phyloP scores from a whole-genome alignment of 2,113 vertebrate species.

The Gymnorhina tibicen region DNA sequence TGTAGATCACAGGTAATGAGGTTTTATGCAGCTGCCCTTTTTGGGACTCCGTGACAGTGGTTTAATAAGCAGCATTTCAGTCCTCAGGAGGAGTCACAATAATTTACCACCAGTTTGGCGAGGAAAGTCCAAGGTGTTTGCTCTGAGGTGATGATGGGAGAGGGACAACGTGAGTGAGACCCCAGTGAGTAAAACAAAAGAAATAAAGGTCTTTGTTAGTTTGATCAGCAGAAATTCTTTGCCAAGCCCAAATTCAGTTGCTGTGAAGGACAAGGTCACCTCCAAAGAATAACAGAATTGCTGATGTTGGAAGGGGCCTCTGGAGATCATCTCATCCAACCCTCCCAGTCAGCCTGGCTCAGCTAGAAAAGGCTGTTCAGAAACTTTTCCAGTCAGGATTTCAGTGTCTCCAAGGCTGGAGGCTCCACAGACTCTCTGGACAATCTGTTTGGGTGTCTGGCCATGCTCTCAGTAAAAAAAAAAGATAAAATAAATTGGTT shows the following conservation, averaged over 20 bases:
- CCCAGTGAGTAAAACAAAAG: background rate
- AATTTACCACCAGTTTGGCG: background rate
- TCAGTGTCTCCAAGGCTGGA: background rate
- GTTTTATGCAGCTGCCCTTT: background rate
- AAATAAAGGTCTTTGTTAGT: background rate
- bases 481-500: background rate
- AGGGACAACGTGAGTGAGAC: accelerated
- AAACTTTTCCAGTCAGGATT: background rate
- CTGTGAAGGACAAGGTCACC: background rate
- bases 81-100: background rate
- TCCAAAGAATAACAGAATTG: background rate
- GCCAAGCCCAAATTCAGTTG: background rate
- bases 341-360: background rate
- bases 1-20: background rate
- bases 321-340: background rate
- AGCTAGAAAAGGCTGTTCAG: background rate
- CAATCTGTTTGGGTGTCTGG: background rate
- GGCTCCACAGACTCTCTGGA: background rate
- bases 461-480: background rate
- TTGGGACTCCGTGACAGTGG: background rate
- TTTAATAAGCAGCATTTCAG: background rate
- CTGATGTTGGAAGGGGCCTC: background rate
- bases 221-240: background rate
- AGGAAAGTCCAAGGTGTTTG: background rate
- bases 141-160: background rate